Evolutionary conservation across 2,113 vertebrate genomes (phyloP).

Genomic region (Aythya baeri): DNA sequence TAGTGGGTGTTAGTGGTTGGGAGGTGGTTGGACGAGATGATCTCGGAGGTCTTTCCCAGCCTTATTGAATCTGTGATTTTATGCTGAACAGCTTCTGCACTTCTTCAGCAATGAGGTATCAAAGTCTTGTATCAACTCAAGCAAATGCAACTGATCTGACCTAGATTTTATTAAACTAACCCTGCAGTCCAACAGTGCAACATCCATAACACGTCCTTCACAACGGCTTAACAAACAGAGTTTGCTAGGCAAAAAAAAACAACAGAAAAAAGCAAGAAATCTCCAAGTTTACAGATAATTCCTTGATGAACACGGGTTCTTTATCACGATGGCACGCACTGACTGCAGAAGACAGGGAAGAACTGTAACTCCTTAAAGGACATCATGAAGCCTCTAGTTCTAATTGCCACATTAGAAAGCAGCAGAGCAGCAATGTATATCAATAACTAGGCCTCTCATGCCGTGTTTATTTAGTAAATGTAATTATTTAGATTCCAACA

Average conservation of each 20-base stretch:
- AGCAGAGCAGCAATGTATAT: not conserved
- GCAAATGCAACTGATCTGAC: not conserved
- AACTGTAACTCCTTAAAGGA: not conserved
- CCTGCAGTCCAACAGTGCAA: not conserved
- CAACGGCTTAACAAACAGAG: not conserved
- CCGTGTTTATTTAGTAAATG: conserved; percentile 45
- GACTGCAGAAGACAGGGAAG: not conserved
- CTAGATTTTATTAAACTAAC: rapidly evolving
- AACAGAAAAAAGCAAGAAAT: not conserved
- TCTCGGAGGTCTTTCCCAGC: too few species aligned
- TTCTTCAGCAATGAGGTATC: not conserved
- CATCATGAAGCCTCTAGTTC: not conserved
- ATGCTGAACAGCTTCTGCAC: not conserved
- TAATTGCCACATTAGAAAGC: not conserved
- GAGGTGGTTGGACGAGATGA: too few species aligned
- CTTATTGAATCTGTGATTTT: too few species aligned
- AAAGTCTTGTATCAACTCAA: not conserved
- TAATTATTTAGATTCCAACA: conserved; percentile 53
- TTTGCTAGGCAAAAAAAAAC: not conserved
- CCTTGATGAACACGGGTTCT: not conserved
- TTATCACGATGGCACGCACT: not conserved
- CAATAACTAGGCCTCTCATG: not conserved
- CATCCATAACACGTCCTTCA: not conserved
- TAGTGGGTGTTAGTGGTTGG: too few species aligned
- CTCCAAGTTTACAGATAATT: not conserved